phyloP scores from a whole-genome alignment of 2,888 invertebrate species.

The Pseudanteris insignis region DNA sequence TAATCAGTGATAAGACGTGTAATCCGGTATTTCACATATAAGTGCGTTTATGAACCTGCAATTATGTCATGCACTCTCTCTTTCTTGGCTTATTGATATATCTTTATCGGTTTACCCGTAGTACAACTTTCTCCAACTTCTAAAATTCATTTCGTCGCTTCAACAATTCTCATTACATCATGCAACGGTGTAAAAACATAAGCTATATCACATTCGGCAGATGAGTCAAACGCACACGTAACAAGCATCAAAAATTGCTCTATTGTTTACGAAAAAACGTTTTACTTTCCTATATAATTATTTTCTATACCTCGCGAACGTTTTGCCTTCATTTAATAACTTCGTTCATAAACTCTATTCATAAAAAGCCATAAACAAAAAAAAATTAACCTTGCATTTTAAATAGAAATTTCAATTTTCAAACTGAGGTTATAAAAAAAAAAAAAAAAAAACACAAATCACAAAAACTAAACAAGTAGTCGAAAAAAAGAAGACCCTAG shows the following conservation, averaged over 20 bases:
- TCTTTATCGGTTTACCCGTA: slow-evolving; percentile 45
- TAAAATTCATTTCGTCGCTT: slow-evolving; percentile 35
- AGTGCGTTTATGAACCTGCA: slow-evolving; percentile 49
- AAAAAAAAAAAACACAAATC: too few relatives aligned
- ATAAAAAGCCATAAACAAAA: too few relatives aligned
- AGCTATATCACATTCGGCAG: slow-evolving; percentile 9
- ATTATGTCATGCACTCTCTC: slow-evolving; percentile 57
- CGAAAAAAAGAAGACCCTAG: too few relatives aligned
- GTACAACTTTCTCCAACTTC: slow-evolving; percentile 58
- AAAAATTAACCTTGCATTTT: too few relatives aligned
- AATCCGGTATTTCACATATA: slow-evolving; percentile 36
- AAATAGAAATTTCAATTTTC: too few relatives aligned
- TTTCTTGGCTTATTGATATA: slow-evolving; percentile 36
- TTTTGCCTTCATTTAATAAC: too few relatives aligned
- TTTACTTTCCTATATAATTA: slow-evolving; percentile 2
- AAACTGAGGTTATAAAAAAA: too few relatives aligned
- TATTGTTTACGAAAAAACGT: slow-evolving; percentile 2
- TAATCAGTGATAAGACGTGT: slow-evolving; percentile 33
- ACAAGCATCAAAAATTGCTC: neutral
- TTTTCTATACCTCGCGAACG: too few relatives aligned
- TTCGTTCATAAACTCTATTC: too few relatives aligned
- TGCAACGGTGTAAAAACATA: slow-evolving; percentile 12
- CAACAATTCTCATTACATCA: slow-evolving; percentile 38
- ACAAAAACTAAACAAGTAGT: neutral
- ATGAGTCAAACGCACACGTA: slow-evolving; percentile 10